phyloP scores from a whole-genome alignment of 2,797 vertebrate genomes.

The Otolemur crassicaudatus region DNA sequence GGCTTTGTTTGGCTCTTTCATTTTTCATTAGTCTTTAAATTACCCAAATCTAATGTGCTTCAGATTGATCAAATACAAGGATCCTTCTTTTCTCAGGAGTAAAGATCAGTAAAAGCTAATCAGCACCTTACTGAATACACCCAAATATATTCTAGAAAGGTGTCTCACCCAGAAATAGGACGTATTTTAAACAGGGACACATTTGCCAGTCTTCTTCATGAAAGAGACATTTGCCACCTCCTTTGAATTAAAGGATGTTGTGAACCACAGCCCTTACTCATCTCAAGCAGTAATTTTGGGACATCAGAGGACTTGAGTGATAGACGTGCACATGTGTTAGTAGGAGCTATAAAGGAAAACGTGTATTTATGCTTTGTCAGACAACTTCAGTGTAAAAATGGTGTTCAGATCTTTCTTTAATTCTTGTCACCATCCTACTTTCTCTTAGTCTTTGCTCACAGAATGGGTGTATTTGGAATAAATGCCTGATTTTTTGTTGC shows the following conservation, averaged over 20 bases:
- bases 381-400: not conserved
- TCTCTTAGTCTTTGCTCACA: constrained; percentile 1
- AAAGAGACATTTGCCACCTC: not conserved
- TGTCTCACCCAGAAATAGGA: constrained; percentile 39
- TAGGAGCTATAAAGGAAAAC: not conserved
- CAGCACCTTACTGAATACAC: constrained; percentile 74
- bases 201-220: not conserved
- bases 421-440: constrained; percentile 45
- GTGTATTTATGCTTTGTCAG: constrained; percentile 9
- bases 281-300: not conserved
- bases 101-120: constrained; percentile 84
- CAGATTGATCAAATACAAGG: constrained; percentile 84
- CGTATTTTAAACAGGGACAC: constrained; percentile 51
- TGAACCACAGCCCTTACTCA: not conserved
- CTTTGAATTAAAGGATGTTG: constrained; percentile 24
- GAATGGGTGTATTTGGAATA: constrained; percentile 43
- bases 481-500: constrained; percentile 46
- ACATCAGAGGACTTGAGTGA: constrained; percentile 8
- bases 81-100: constrained; percentile 81
- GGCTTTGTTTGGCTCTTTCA: constrained; percentile 85
- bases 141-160: constrained; percentile 54
- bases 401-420: not conserved
- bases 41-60: constrained; percentile 73
- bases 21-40: constrained; percentile 85
- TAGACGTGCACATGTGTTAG: not conserved